phyloP scores from a whole-genome alignment of 2,113 vertebrate genomes.

The Myotis brandtii region DNA sequence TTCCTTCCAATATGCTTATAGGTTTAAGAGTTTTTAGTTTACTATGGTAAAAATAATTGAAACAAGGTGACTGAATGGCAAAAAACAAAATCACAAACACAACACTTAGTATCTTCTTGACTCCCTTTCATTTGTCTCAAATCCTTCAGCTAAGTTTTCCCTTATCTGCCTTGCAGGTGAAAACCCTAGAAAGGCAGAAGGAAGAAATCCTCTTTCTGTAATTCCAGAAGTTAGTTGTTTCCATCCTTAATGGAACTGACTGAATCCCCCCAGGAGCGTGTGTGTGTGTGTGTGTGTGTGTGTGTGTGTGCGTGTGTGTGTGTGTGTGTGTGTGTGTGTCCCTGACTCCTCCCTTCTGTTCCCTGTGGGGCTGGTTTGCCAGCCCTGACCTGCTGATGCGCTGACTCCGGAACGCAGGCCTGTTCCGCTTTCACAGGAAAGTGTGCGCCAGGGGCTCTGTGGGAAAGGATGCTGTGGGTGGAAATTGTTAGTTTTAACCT shows the following conservation, averaged over 20 bases:
- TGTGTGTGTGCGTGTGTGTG: no score
- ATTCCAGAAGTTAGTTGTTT: not conserved
- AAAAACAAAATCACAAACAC: not conserved
- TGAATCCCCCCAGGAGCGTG: not conserved
- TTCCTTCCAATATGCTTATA: not conserved
- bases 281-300: no score
- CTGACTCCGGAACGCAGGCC: not conserved
- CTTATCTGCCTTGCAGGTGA: not conserved
- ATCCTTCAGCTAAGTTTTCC: not conserved
- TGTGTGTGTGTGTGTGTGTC: no score
- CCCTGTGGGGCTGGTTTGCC: not conserved
- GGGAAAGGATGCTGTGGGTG: slow-evolving; percentile 58
- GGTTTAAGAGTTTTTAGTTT: slow-evolving; percentile 34
- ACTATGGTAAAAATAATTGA: slow-evolving; percentile 12
- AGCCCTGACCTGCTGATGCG: accelerated
- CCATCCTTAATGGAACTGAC: not conserved
- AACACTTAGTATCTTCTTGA: not conserved
- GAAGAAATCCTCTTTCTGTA: not conserved
- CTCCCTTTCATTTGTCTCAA: not conserved
- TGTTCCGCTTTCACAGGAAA: not conserved
- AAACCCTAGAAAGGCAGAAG: not conserved
- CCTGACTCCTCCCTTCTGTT: not conserved
- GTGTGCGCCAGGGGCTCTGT: not conserved
- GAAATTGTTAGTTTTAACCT: slow-evolving; percentile 65
- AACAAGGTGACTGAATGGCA: not conserved